Conservation (phyloP, 2,113 vertebrate species). For the Triplophysa tibetana region DNA sequence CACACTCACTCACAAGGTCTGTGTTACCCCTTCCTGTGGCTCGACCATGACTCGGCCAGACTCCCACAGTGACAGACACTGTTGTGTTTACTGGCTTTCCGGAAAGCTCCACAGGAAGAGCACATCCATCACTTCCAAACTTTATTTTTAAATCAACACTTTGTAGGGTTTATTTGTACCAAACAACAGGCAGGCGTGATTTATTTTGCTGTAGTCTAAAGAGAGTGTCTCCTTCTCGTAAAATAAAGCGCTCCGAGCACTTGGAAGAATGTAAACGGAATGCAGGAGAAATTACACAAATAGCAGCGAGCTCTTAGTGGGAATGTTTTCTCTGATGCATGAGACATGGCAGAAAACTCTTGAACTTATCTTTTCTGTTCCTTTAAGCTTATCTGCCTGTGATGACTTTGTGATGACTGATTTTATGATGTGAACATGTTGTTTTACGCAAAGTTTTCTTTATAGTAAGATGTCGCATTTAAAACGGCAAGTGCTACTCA, state of each 20-base stretch:
- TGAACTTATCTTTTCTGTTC: conserved; percentile 57
- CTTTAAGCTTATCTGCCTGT: conserved; percentile 33
- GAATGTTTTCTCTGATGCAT: conserved; percentile 67
- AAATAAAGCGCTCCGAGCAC: conserved; percentile 63
- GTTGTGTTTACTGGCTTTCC: conserved; percentile 89
- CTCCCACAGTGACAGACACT: conserved; percentile 77
- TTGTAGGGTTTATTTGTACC: conserved; percentile 88
- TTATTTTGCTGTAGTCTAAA: conserved; percentile 85
- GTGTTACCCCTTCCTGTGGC: conserved; percentile 62
- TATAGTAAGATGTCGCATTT: too few species aligned
- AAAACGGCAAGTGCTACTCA: too few species aligned
- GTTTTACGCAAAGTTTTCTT: background rate
- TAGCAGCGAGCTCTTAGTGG: conserved; percentile 60
- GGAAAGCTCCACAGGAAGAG: conserved; percentile 83
- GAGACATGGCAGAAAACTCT: conserved; percentile 66
- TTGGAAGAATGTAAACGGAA: conserved; percentile 74
- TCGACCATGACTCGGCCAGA: conserved; percentile 51
- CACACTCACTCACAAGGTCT: conserved; percentile 50
- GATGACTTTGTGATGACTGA: conserved; percentile 10
- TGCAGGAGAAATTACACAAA: conserved; percentile 70
- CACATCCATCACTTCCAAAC: conserved; percentile 75
- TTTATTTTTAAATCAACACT: conserved; percentile 93
- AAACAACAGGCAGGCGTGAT: conserved; percentile 83
- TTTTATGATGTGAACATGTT: conserved; percentile 31
- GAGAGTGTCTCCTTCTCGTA: conserved; percentile 71